Percentiles rank a stretch among this genome's conserved stretches.
These are phyloP conservation scores for Metridium senile DNA, from an alignment of 92 coral and sea anemone genomes.

Conservation along the genomic window DNA sequence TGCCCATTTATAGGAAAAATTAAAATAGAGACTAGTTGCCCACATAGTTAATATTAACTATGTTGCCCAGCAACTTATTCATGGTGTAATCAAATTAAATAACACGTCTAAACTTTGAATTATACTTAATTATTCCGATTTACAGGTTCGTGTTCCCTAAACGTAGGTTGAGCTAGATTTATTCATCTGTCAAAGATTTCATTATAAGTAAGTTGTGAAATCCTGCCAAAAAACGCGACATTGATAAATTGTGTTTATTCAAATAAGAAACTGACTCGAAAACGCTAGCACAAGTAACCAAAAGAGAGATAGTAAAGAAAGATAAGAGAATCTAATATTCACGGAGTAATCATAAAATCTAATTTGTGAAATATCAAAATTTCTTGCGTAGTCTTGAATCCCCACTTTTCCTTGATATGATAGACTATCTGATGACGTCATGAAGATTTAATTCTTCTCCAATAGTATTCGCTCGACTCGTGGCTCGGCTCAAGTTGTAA, in stretches of 20 bases:
- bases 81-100: background rate
- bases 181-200: background rate
- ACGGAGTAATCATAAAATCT: background rate
- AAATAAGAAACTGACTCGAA: background rate
- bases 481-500: conserved; percentile 1
- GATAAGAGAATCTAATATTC: background rate
- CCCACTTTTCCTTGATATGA: too few species aligned
- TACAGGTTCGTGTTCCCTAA: background rate
- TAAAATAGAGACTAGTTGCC: too few species aligned
- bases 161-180: background rate
- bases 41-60: too few species aligned
- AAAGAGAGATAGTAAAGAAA: background rate
- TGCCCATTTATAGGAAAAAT: too few species aligned
- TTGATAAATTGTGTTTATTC: background rate
- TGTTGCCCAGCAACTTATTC: background rate
- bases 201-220: background rate
- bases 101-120: background rate
- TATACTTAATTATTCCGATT: too few species aligned
- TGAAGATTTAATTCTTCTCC: background rate
- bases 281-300: background rate
- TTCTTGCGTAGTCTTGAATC: background rate
- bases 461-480: background rate
- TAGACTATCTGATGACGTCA: background rate
- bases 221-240: background rate
- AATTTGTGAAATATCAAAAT: background rate